These are phyloP conservation scores for Notolabrus celidotus DNA, from an alignment of 2,797 vertebrate species.

Conservation along the genomic window DNA sequence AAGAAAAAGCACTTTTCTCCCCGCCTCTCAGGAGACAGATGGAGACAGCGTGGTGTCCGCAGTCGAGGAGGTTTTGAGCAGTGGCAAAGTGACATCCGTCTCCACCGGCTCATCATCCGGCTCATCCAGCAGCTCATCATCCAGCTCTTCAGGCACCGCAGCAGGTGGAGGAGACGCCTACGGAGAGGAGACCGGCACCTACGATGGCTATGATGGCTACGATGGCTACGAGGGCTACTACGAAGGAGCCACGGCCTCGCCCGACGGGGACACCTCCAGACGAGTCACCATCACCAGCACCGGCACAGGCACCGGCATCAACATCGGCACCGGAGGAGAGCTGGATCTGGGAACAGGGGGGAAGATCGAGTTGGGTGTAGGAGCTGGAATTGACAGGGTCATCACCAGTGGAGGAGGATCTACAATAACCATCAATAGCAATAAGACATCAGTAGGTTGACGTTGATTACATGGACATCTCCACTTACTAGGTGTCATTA, in stretches of 20 bases:
- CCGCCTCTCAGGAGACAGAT: constrained; percentile 53
- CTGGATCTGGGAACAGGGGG: constrained; percentile 63
- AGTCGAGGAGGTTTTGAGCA: constrained; percentile 30
- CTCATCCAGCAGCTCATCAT: constrained; percentile 47
- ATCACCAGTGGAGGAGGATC: constrained; percentile 56
- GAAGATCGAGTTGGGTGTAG: constrained; percentile 53
- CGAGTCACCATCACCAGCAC: constrained; percentile 66
- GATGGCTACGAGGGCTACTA: constrained; percentile 77
- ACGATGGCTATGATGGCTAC: constrained; percentile 70
- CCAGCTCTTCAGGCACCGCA: constrained; percentile 29
- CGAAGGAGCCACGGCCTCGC: constrained; percentile 69
- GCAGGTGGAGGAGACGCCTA: constrained; percentile 43
- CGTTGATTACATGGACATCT: not conserved
- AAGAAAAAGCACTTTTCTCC: not conserved
- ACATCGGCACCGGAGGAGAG: constrained; percentile 24
- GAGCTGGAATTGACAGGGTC: constrained; percentile 54
- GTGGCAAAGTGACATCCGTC: constrained; percentile 46
- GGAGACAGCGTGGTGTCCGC: constrained; percentile 33
- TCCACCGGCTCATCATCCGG: constrained; percentile 38
- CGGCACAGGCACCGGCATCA: constrained; percentile 18
- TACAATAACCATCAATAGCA: constrained; percentile 48
- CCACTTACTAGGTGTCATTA: not conserved
- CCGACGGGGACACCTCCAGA: constrained; percentile 54
- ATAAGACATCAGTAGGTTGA: constrained; percentile 71
- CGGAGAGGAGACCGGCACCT: constrained; percentile 54